These are phyloP conservation scores for Orchesellides sinensis DNA, from an alignment of 2,888 invertebrate species.

Conservation along the genomic window DNA sequence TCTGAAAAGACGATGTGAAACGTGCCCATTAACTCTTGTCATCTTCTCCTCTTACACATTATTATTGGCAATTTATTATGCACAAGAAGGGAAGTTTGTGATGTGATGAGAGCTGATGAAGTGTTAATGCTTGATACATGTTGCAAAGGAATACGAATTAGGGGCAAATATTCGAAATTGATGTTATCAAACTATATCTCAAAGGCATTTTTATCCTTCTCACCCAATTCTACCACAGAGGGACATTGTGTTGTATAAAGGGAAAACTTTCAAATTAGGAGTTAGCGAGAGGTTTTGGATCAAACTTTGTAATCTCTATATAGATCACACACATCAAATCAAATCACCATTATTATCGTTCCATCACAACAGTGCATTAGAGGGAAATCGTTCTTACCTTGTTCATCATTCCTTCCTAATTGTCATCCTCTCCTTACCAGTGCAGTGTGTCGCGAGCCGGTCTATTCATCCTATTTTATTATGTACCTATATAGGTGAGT, in stretches of 20 bases:
- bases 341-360: conserved; percentile 55
- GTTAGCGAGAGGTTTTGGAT: neutral
- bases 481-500: too few relatives aligned
- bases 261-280: neutral
- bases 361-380: neutral
- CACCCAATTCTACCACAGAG: conserved; percentile 42
- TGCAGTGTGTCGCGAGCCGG: neutral
- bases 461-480: too few relatives aligned
- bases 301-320: conserved; percentile 24
- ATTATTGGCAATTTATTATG: conserved; percentile 45
- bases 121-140: conserved; percentile 42
- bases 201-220: conserved; percentile 38
- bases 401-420: conserved; percentile 8
- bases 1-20: conserved; percentile 1
- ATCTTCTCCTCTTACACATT: conserved; percentile 42
- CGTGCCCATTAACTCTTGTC: conserved; percentile 59
- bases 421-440: neutral
- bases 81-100: conserved; percentile 35
- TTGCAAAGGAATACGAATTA: conserved; percentile 43
- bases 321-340: conserved; percentile 52
- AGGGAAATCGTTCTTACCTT: neutral
- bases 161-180: conserved; percentile 62
- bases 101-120: conserved; percentile 37
- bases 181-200: conserved; percentile 44
- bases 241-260: neutral